These are phyloP conservation scores for Ridgeia piscesae DNA, from an alignment of 1,140 invertebrate genomes.

Conservation along the genomic window DNA sequence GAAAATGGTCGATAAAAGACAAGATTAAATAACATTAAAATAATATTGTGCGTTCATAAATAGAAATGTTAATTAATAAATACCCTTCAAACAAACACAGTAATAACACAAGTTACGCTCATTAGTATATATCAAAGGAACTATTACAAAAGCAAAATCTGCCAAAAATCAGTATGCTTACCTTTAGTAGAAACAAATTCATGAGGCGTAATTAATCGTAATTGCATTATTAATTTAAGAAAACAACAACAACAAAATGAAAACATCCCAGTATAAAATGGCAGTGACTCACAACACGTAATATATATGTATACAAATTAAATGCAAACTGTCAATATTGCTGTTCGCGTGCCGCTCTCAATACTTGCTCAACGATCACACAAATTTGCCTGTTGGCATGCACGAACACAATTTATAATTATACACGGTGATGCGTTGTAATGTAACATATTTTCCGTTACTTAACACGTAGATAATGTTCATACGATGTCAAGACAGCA, in stretches of 20 bases:
- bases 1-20: too few relatives aligned
- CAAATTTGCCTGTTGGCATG: too few relatives aligned
- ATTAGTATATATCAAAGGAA: too few relatives aligned
- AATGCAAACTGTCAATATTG: neutral
- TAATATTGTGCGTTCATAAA: too few relatives aligned
- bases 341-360: neutral
- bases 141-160: too few relatives aligned
- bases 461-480: neutral
- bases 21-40: too few relatives aligned
- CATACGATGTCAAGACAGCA: neutral
- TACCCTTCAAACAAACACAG: too few relatives aligned
- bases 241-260: neutral
- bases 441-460: neutral
- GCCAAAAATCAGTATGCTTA: too few relatives aligned
- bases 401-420: neutral
- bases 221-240: neutral
- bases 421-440: neutral
- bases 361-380: neutral
- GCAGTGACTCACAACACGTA: neutral
- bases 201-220: neutral
- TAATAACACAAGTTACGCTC: too few relatives aligned
- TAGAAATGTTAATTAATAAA: too few relatives aligned
- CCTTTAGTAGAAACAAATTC: neutral
- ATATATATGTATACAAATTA: neutral
- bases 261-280: neutral